These are phyloP conservation scores for Hippasteria phrygiana DNA, from an alignment of 53 echinoderm and acorn worm genomes.

Conservation along the genomic window DNA sequence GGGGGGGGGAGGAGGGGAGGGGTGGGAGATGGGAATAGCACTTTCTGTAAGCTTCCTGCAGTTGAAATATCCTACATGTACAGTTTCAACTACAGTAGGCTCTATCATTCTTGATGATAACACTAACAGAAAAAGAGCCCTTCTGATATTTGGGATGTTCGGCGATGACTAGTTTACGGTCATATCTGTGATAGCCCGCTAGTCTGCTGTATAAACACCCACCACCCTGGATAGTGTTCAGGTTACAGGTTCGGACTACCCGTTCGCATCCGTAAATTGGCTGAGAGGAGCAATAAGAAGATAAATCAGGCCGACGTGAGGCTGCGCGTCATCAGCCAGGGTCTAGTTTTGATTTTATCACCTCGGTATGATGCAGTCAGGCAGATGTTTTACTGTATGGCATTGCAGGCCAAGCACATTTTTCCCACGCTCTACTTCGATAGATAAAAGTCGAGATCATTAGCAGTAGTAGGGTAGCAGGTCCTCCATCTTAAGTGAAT, in stretches of 20 bases:
- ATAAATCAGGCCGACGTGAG: slow-evolving; percentile 37
- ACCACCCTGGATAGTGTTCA: background rate
- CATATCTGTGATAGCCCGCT: slow-evolving; percentile 19
- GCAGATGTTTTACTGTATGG: slow-evolving; percentile 9
- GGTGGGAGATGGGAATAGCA: too few species aligned
- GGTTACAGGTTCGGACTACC: slow-evolving; percentile 23
- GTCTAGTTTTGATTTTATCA: slow-evolving; percentile 48
- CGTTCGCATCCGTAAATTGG: slow-evolving; percentile 11
- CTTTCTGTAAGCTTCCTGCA: too few species aligned
- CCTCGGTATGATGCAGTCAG: slow-evolving; percentile 5
- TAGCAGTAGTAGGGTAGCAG: background rate
- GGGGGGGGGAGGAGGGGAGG: too few species aligned
- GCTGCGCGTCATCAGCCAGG: background rate
- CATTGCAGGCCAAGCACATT: background rate
- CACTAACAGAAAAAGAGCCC: too few species aligned
- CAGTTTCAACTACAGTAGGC: background rate
- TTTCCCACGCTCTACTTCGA: slow-evolving; percentile 48
- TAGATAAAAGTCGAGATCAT: slow-evolving; percentile 20
- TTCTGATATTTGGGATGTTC: slow-evolving; percentile 8
- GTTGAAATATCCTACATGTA: too few species aligned
- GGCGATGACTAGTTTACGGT: slow-evolving; percentile 8
- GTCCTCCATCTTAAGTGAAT: slow-evolving; percentile 9
- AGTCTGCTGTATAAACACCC: slow-evolving; percentile 54
- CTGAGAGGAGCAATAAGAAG: background rate
- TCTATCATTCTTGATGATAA: background rate